These are phyloP conservation scores for Polymixis flavicincta DNA, from an alignment of 2,888 invertebrate genomes.

Conservation along the genomic window DNA sequence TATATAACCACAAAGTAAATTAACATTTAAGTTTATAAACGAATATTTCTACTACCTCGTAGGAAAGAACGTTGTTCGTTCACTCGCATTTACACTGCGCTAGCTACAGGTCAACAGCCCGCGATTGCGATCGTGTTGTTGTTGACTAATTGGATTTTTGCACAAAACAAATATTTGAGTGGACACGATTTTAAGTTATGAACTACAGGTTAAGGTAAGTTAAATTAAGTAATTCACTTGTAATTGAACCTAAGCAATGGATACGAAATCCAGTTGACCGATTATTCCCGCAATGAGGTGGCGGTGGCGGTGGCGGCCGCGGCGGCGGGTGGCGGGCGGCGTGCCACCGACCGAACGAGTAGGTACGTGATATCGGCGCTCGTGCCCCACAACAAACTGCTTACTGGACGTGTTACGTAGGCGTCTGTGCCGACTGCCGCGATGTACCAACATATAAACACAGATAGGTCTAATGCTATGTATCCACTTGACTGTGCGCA, in stretches of 20 bases:
- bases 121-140: constrained; percentile 82
- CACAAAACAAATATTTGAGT: constrained; percentile 66
- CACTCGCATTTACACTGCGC: constrained; percentile 77
- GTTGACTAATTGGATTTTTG: constrained; percentile 82
- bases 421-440: constrained; percentile 82
- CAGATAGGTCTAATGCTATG: constrained; percentile 71
- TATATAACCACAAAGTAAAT: constrained; percentile 55
- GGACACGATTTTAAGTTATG: constrained; percentile 19
- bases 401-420: constrained; percentile 90
- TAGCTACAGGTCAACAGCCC: constrained; percentile 88
- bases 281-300: constrained; percentile 88
- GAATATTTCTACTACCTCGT: constrained; percentile 73
- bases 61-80: constrained; percentile 74
- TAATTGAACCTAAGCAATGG: constrained; percentile 59
- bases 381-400: constrained; percentile 90
- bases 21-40: constrained; percentile 58
- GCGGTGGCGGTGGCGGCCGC: constrained; percentile 72
- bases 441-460: constrained; percentile 85
- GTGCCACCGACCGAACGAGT: constrained; percentile 85
- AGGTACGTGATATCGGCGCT: constrained; percentile 88
- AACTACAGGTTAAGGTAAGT: constrained; percentile 31
- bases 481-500: constrained; percentile 69
- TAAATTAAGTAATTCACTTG: constrained; percentile 48
- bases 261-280: constrained; percentile 83
- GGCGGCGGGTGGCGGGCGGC: constrained; percentile 84